Evolutionary conservation across 2,113 vertebrate species (phyloP).

Genomic region (Syngnathoides biaculeatus): DNA sequence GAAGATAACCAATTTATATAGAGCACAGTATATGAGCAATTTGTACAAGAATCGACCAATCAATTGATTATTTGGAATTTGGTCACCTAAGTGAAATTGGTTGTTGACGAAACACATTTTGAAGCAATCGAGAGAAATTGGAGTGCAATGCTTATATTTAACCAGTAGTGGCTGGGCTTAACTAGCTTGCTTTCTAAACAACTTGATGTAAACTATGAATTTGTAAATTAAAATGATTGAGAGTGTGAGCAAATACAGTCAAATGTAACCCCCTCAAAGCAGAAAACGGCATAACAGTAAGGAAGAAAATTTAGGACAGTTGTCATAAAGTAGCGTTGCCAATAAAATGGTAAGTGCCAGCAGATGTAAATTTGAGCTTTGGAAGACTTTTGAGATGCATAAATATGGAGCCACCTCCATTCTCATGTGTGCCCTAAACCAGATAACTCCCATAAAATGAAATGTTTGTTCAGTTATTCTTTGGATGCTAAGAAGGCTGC

Average conservation of each 20-base stretch:
- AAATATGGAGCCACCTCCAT: constrained; percentile 57
- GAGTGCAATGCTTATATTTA: too few relatives aligned
- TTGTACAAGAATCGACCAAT: too few relatives aligned
- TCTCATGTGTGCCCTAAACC: constrained; percentile 37
- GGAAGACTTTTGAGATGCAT: constrained; percentile 44
- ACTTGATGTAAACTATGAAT: neutral
- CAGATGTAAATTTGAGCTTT: constrained; percentile 34
- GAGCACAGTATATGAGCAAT: too few relatives aligned
- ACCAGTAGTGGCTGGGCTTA: too few relatives aligned
- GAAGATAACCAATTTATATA: neutral
- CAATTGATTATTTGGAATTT: too few relatives aligned
- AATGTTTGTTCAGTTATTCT: constrained; percentile 54
- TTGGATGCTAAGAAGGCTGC: constrained; percentile 28
- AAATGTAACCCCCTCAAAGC: neutral
- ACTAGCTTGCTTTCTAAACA: too few relatives aligned
- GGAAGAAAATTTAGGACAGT: neutral
- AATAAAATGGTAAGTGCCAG: constrained; percentile 42
- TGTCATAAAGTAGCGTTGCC: neutral
- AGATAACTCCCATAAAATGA: constrained; percentile 42
- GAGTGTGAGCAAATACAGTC: neutral
- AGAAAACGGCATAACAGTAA: neutral
- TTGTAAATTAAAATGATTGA: neutral
- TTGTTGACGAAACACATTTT: too few relatives aligned
- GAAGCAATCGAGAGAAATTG: too few relatives aligned
- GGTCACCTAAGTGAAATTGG: too few relatives aligned